A percentile compares a stretch with the other conserved stretches of the same genome.
Evolutionary conservation across 2,888 invertebrate genomes (phyloP).

Genomic region (Salpingus planirostris): DNA sequence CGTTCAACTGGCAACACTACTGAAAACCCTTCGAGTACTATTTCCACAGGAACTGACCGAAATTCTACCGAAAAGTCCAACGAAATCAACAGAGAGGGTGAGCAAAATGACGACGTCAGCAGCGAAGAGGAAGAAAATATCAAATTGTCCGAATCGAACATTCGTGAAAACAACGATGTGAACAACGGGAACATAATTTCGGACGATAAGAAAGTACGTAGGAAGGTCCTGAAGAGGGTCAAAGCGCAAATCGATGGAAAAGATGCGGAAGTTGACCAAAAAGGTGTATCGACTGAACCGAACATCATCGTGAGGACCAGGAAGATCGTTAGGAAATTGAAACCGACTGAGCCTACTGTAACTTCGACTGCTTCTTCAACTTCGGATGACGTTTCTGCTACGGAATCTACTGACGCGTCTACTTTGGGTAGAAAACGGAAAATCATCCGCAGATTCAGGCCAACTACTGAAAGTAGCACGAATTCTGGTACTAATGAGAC

Average conservation of each 20-base stretch:
- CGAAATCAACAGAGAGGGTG: conserved; percentile 2
- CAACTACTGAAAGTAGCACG: conserved; percentile 11
- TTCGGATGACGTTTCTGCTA: conserved; percentile 3
- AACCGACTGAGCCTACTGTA: conserved; percentile 18
- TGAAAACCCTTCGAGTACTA: conserved; percentile 3
- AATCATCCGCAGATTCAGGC: conserved; percentile 31
- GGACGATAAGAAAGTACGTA: conserved; percentile 10
- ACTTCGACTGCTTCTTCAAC: conserved; percentile 3
- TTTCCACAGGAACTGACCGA: too few relatives aligned
- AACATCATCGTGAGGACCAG: conserved; percentile 28
- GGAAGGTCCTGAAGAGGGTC: conserved; percentile 7
- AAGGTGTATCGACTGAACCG: conserved; percentile 20
- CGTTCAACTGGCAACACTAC: conserved; percentile 3
- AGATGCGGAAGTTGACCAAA: conserved; percentile 5
- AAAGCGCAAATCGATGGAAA: conserved; percentile 13
- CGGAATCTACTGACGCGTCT: conserved; percentile 14
- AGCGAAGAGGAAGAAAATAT: conserved; percentile 38
- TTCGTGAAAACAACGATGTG: conserved; percentile 37
- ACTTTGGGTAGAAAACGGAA: conserved; percentile 24
- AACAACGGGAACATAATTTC: conserved; percentile 18
- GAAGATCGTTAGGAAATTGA: conserved; percentile 34
- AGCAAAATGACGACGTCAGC: conserved; percentile 18
- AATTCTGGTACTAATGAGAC: not conserved
- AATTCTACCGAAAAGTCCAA: conserved; percentile 4
- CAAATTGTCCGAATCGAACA: conserved; percentile 40